A percentile compares a stretch with the other conserved stretches of the same genome.
Evolutionary conservation across 2,113 vertebrate species (phyloP).

Genomic region (Dromiciops gliroides): DNA sequence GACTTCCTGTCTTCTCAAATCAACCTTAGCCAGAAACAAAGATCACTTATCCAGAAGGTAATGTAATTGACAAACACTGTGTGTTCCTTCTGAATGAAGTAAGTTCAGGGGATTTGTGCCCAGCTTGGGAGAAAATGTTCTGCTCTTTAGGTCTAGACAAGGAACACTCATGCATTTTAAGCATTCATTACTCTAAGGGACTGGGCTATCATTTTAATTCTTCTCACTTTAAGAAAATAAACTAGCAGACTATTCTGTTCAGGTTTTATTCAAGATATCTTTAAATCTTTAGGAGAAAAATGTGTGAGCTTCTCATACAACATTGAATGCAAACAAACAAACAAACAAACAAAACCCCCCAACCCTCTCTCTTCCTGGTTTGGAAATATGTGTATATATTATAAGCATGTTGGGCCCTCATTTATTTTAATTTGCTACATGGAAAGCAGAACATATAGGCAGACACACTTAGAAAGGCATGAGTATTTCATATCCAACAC

Average conservation of each 20-base stretch:
- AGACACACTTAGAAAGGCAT: background rate
- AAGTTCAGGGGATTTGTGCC: constrained; percentile 2
- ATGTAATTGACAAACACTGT: constrained; percentile 15
- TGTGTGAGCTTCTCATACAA: background rate
- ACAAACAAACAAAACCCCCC: background rate
- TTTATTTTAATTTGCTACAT: constrained; percentile 29
- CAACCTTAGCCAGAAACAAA: background rate
- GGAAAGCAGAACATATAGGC: background rate
- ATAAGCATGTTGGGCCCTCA: background rate
- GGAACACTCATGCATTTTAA: background rate
- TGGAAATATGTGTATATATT: background rate
- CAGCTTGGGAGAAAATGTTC: background rate
- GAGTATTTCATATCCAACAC: background rate
- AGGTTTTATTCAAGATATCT: background rate
- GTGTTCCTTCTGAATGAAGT: constrained; percentile 16
- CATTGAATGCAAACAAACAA: constrained; percentile 26
- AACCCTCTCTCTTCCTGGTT: background rate
- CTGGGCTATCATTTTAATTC: background rate
- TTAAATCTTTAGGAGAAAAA: constrained; percentile 25
- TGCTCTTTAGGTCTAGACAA: constrained; percentile 24
- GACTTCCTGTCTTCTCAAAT: background rate
- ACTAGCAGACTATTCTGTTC: background rate
- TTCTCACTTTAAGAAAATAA: constrained; percentile 37
- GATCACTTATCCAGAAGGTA: constrained; percentile 43
- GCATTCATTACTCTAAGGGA: constrained; percentile 39